Percentiles rank a stretch among this genome's conserved stretches.
Conservation (phyloP, 30 jellyfish, hydroid and myxozoan genomes). For the Rhopilema esculentum region DNA sequence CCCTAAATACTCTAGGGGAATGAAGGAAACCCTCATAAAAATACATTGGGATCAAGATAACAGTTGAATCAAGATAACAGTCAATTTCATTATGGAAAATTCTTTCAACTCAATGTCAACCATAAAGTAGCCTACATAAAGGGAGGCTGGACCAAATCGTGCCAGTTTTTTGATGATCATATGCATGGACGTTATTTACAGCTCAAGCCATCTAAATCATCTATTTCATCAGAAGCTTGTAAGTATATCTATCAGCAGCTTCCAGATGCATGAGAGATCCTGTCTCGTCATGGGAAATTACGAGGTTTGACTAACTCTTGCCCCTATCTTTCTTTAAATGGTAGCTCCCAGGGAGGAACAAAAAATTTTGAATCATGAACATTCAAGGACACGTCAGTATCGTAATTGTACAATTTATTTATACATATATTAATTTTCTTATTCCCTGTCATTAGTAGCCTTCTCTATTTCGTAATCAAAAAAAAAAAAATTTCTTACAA, state of each 20-base stretch:
- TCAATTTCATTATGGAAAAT: too few relatives aligned
- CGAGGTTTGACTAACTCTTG: constrained; percentile 6
- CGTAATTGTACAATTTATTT: neutral
- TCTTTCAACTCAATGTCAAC: too few relatives aligned
- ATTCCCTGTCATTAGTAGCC: neutral
- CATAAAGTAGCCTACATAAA: too few relatives aligned
- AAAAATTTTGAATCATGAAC: neutral
- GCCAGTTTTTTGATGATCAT: too few relatives aligned
- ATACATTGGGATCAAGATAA: too few relatives aligned
- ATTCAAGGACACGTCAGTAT: neutral
- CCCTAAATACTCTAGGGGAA: too few relatives aligned
- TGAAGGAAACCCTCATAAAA: too few relatives aligned
- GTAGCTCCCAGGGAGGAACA: constrained; percentile 16
- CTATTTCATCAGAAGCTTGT: constrained; percentile 19
- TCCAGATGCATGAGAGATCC: constrained; percentile 11
- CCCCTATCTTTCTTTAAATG: constrained; percentile 2
- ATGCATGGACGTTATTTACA: neutral
- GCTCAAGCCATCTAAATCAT: neutral
- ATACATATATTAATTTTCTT: neutral
- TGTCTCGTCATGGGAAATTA: constrained; percentile 20
- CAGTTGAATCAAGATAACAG: too few relatives aligned
- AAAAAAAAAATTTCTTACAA: neutral
- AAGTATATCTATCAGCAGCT: constrained; percentile 15
- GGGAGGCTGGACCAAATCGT: too few relatives aligned
- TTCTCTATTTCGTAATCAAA: neutral